Evolutionary conservation across 2,113 vertebrate genomes (phyloP).

Genomic region (Fulmarus glacialis): DNA sequence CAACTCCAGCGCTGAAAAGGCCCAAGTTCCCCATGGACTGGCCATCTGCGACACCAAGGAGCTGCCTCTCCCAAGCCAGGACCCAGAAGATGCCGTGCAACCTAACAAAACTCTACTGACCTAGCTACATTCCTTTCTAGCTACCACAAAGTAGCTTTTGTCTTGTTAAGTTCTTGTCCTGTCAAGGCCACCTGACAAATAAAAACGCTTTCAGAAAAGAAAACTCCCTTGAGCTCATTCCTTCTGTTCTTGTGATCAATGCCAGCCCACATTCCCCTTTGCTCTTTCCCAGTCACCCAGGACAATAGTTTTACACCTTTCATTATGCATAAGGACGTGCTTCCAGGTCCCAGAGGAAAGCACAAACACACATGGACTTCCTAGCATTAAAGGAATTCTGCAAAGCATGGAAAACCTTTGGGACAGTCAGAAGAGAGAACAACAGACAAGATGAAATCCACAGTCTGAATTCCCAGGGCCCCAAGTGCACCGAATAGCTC

Average conservation of each 20-base stretch:
- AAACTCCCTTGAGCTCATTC: neutral
- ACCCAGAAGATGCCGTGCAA: neutral
- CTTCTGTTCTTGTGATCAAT: neutral
- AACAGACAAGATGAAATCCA: neutral
- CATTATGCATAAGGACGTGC: neutral
- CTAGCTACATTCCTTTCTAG: neutral
- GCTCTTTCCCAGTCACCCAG: neutral
- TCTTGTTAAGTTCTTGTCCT: neutral
- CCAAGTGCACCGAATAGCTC: neutral
- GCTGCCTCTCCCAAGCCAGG: neutral
- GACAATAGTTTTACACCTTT: neutral
- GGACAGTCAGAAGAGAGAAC: neutral
- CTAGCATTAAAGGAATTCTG: neutral
- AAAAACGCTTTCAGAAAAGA: neutral
- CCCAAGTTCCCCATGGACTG: neutral
- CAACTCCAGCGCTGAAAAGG: neutral
- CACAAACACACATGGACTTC: neutral
- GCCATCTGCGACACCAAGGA: neutral
- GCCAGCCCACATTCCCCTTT: rapidly evolving
- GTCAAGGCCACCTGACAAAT: neutral
- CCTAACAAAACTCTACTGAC: neutral
- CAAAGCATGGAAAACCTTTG: neutral
- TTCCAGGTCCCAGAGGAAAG: neutral
- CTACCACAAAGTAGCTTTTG: neutral
- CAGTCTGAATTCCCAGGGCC: neutral